A percentile compares a stretch with the other conserved stretches of the same genome.
Evolutionary conservation across 2,113 vertebrate genomes (phyloP).

Genomic region (Equus quagga): DNA sequence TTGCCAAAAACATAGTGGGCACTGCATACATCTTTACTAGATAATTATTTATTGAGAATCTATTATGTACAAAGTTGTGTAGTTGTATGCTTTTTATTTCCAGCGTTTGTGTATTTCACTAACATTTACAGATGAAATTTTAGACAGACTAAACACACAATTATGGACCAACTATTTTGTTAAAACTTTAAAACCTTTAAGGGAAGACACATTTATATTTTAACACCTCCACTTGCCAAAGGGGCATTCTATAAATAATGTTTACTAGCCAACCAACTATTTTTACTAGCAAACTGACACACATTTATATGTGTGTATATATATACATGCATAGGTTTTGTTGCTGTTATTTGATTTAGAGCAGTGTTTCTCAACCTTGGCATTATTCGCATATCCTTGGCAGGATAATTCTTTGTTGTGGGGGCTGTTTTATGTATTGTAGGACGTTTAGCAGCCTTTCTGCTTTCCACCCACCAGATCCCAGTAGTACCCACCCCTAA

Average conservation of each 20-base stretch:
- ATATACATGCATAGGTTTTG: neutral
- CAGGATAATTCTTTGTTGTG: neutral
- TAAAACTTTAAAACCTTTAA: slow-evolving; percentile 30
- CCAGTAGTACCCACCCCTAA: neutral
- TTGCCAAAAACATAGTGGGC: neutral
- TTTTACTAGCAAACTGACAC: neutral
- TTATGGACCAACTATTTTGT: neutral
- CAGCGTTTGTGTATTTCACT: neutral
- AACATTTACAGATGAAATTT: neutral
- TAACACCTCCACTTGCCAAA: neutral
- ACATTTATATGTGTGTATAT: too few relatives aligned
- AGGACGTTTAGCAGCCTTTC: neutral
- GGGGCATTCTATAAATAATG: neutral
- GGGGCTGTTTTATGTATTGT: too few relatives aligned
- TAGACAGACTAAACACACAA: neutral
- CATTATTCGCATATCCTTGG: neutral
- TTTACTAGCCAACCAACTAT: neutral
- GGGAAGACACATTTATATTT: neutral
- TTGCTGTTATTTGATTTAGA: neutral
- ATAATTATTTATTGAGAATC: neutral
- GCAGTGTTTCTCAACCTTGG: neutral
- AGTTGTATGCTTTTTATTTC: neutral
- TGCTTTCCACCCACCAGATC: neutral
- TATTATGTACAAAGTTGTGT: neutral
- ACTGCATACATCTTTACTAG: neutral